These are phyloP conservation scores for Eugnorisma glareosa DNA, from an alignment of 2,888 invertebrate species.

Conservation along the genomic window DNA sequence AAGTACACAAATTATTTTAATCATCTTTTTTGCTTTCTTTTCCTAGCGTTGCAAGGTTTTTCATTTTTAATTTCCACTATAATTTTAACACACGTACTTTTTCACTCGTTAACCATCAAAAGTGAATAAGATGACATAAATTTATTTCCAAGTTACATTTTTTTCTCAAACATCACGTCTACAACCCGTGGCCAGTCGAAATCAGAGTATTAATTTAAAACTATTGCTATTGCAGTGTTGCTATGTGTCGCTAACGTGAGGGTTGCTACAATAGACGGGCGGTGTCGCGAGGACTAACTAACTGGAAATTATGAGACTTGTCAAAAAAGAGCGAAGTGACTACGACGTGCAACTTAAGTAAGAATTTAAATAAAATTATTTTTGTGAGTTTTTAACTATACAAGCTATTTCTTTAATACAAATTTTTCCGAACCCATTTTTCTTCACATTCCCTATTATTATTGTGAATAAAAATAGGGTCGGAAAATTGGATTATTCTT, in stretches of 20 bases:
- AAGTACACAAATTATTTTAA: background rate
- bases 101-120: background rate
- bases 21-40: background rate
- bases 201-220: conserved; percentile 70
- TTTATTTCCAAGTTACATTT: no score
- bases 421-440: background rate
- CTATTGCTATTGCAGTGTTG: conserved; percentile 85
- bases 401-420: background rate
- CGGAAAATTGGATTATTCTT: background rate
- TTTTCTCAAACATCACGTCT: conserved; percentile 64
- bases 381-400: no score
- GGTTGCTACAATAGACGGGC: conserved; percentile 75
- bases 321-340: conserved; percentile 11
- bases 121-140: background rate
- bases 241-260: conserved; percentile 67
- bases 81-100: background rate
- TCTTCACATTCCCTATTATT: background rate
- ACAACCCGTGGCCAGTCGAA: conserved; percentile 67
- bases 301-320: background rate
- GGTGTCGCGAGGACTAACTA: conserved; percentile 56
- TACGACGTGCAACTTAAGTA: conserved; percentile 11
- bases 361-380: background rate
- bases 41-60: background rate
- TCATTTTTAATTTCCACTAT: background rate
- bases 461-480: background rate